Evolutionary conservation across 2,888 invertebrate genomes (phyloP), one percentile per base, ranked within the genome.

Genomic region (Sesia apiformis): DNA sequence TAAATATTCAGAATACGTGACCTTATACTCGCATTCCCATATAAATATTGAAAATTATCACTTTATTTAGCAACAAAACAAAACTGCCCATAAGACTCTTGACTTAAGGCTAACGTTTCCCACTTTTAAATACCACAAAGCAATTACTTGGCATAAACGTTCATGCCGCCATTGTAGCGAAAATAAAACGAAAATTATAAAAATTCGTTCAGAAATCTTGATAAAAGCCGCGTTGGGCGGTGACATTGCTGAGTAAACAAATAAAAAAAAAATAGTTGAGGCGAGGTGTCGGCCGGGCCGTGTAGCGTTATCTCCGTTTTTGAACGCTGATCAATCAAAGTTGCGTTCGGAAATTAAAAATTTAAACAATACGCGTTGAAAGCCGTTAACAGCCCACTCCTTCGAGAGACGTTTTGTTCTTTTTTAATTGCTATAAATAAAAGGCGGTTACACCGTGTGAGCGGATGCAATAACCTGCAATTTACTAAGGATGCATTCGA

Each of bases 281-380:
- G 57, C 56, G 59, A 80, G 78, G 83, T 83, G 84, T 82, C 78
- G 75, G 66, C 63, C 59, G 72, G 63, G 60, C 70, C 77, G 67
- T 83, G 85, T 84, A 64, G 71, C 67, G 67, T 85, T 87, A 87
- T 87, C 86, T 81, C 65, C 46, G 58, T 60, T 60, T 62, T 63
- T 72, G 78, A 71, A 72, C 69, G 72, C 65, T 75, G 80, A 86
- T 86, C 86, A 80, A 86, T 86, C 86, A 85, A 78, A 67, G 65
- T 62, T 63, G 60, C 60, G 70, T 72, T 76, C 65, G 64, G 64
- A 81, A 79, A 77, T 81, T 78, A 74, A 74, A 78, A 73, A 72
- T 73, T 75, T 67, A 69, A 77, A 81, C 81, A 79, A 80, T 77
- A 67, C 71, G 62, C 69, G 73, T 69, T 70, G 69, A 64, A 61